A percentile compares a stretch with the other conserved stretches of the same genome.
Evolutionary conservation across 2,113 vertebrate genomes (phyloP).

Genomic region (Rhabdomys dilectus): DNA sequence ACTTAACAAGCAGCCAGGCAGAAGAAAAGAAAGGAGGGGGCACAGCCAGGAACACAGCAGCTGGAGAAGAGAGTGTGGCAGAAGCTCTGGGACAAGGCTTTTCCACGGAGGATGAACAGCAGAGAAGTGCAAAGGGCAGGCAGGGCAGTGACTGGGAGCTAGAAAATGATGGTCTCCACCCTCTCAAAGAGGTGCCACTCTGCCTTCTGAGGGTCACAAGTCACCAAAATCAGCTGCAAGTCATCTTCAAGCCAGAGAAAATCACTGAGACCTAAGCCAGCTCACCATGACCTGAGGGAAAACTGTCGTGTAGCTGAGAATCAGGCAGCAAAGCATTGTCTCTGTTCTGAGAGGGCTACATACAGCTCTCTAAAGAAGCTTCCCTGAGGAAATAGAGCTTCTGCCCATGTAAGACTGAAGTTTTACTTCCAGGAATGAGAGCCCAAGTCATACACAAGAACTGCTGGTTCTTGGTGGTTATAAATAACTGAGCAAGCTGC

Average conservation of each 20-base stretch:
- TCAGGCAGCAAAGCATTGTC: background rate
- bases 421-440: conserved; percentile 14
- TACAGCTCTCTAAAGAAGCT: background rate
- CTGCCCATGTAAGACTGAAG: background rate
- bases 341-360: background rate
- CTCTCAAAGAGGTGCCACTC: background rate
- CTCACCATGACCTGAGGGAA: background rate
- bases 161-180: background rate
- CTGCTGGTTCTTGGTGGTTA: background rate
- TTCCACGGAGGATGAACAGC: too few species aligned
- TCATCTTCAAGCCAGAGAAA: background rate
- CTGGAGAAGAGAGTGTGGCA: background rate
- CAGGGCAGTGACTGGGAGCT: background rate
- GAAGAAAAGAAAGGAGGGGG: background rate
- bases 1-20: background rate
- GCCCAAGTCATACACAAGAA: background rate
- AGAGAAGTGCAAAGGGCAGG: too few species aligned
- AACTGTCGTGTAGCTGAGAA: background rate
- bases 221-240: background rate
- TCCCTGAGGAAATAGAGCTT: background rate
- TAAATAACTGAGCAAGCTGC: background rate
- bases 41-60: background rate
- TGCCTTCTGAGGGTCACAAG: background rate
- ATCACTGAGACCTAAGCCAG: background rate
- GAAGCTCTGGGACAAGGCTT: background rate